A percentile compares a stretch with the other conserved stretches of the same genome.
These are phyloP conservation scores for Parapsyche elsis DNA, from an alignment of 1,140 invertebrate genomes.

Conservation along the genomic window DNA sequence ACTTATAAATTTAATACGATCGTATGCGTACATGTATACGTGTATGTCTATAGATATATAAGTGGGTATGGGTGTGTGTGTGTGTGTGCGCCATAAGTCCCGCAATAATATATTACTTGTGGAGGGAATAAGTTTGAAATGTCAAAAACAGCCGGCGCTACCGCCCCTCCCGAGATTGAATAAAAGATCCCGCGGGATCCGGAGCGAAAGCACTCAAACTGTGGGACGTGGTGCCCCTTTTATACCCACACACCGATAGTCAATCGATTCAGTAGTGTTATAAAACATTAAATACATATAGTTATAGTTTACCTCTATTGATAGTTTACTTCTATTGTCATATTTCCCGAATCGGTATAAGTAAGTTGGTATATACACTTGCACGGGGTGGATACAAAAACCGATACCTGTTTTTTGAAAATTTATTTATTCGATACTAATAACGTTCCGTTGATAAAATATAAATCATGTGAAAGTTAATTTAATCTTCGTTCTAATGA, in stretches of 20 bases:
- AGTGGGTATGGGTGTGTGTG: slow-evolving; percentile 19
- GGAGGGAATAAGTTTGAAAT: slow-evolving; percentile 48
- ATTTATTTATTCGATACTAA: too few species aligned
- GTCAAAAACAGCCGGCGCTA: slow-evolving; percentile 46
- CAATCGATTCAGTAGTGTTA: background rate
- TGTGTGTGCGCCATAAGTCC: slow-evolving; percentile 45
- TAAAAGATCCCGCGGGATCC: slow-evolving; percentile 46
- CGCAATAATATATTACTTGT: slow-evolving; percentile 48
- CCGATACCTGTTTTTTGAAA: too few species aligned
- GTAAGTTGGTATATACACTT: too few species aligned
- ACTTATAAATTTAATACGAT: slow-evolving; percentile 32
- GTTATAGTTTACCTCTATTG: too few species aligned
- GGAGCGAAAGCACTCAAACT: background rate
- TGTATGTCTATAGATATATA: background rate
- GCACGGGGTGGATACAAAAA: too few species aligned
- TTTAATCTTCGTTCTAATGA: too few species aligned
- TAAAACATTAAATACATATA: background rate
- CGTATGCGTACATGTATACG: background rate
- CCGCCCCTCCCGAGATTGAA: slow-evolving; percentile 46
- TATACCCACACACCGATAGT: background rate
- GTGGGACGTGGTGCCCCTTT: background rate
- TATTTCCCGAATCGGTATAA: too few species aligned
- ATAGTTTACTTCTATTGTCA: too few species aligned
- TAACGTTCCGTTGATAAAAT: too few species aligned
- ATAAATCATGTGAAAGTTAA: too few species aligned